Evolutionary conservation across 2,113 vertebrate species (phyloP).

Genomic region (Poecilia latipinna): DNA sequence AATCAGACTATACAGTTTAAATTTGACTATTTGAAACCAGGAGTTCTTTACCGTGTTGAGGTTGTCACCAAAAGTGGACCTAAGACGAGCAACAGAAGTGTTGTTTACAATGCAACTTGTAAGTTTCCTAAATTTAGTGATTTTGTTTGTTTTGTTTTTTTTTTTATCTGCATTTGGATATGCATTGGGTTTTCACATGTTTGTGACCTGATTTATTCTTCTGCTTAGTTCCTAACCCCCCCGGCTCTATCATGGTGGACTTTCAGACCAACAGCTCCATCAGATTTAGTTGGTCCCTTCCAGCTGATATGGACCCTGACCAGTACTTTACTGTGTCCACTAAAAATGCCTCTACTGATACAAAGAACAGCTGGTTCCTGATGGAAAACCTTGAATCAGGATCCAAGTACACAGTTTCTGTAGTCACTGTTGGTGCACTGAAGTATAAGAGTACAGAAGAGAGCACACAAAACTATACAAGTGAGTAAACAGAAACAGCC

Average conservation of each 20-base stretch:
- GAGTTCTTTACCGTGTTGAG: constrained; percentile 44
- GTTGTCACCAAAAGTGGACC: constrained; percentile 47
- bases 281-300: constrained; percentile 60
- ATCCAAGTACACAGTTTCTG: constrained; percentile 51
- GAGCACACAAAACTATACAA: constrained; percentile 44
- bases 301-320: constrained; percentile 40
- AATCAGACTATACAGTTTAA: fast-evolving
- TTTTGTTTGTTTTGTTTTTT: background rate
- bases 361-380: constrained; percentile 8
- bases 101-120: constrained; percentile 61
- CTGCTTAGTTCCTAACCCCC: constrained; percentile 70
- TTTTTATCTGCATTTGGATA: background rate
- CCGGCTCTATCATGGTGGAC: constrained; percentile 42
- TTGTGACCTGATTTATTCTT: background rate
- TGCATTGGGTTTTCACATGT: background rate
- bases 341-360: fast-evolving
- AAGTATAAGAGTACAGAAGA: constrained; percentile 49
- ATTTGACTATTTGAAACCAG: constrained; percentile 36
- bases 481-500: constrained; percentile 49
- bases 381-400: constrained; percentile 48
- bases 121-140: constrained; percentile 27
- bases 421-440: constrained; percentile 52
- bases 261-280: constrained; percentile 51
- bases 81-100: fast-evolving
- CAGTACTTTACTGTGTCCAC: constrained; percentile 45